Percentiles rank a stretch among this genome's conserved stretches.
Conservation (phyloP, 2,888 invertebrate genomes). For the Ophion obscuratus region DNA sequence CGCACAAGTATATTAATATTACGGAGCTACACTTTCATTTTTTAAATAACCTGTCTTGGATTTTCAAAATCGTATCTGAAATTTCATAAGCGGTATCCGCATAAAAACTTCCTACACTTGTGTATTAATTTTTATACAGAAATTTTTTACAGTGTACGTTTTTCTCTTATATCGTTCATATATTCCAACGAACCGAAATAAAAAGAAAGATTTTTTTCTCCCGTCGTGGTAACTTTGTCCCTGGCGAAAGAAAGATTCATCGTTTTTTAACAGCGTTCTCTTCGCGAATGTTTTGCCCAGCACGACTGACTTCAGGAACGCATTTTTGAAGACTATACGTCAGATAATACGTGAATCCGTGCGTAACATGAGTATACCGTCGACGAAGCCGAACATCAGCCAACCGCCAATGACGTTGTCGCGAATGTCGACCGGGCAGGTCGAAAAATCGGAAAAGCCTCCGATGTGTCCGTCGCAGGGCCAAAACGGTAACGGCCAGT, state of each 20-base stretch:
- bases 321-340: conserved; percentile 97
- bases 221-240: not conserved
- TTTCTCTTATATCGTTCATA: not conserved
- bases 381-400: conserved; percentile 86
- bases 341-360: conserved; percentile 99
- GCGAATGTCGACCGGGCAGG: conserved; percentile 81
- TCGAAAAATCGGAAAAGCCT: conserved; percentile 81
- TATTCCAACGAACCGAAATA: not conserved
- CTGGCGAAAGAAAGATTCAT: not conserved
- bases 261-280: not conserved
- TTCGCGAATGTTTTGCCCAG: conserved; percentile 84
- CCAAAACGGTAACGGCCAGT: conserved; percentile 75
- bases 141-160: no score
- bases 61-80: no score
- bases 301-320: conserved; percentile 97
- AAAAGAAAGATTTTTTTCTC: not conserved
- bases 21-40: no score
- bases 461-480: conserved; percentile 70
- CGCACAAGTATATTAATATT: no score
- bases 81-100: no score
- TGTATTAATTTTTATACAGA: no score
- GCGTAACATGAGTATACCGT: conserved; percentile 97
- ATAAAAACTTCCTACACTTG: no score
- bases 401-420: conserved; percentile 81
- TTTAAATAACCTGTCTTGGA: no score